These are phyloP conservation scores for Otus sunia DNA, from an alignment of 2,113 vertebrate genomes.

Conservation along the genomic window DNA sequence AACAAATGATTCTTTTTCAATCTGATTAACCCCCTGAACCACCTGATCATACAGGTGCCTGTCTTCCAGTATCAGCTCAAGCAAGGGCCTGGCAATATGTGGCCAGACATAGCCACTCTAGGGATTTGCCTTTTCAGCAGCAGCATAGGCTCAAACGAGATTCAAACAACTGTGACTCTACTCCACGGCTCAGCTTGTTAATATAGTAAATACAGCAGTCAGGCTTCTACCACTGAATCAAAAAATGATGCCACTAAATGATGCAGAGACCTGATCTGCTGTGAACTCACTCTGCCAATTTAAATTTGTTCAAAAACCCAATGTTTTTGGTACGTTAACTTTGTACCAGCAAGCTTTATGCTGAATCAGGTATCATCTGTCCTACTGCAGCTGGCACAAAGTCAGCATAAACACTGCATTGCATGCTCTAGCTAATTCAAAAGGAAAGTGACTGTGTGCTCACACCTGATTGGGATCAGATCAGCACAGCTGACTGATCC, in stretches of 20 bases:
- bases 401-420: constrained; percentile 6
- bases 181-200: constrained; percentile 11
- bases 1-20: background rate
- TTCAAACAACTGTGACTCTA: background rate
- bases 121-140: background rate
- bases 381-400: constrained; percentile 53
- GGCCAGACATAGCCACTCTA: background rate
- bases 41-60: background rate
- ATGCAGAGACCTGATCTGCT: constrained; percentile 28
- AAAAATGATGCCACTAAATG: constrained; percentile 44
- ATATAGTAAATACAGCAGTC: background rate
- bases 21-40: background rate
- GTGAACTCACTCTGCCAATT: constrained; percentile 24
- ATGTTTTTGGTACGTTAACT: constrained; percentile 48
- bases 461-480: constrained; percentile 15
- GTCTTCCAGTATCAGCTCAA: background rate
- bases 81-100: background rate
- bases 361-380: constrained; percentile 68
- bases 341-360: constrained; percentile 55
- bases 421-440: constrained; percentile 18
- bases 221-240: background rate
- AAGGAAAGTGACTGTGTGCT: constrained; percentile 11
- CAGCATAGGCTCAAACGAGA: background rate
- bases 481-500: constrained; percentile 32
- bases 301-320: constrained; percentile 28